Evolutionary conservation across 2,888 invertebrate species (phyloP).

Genomic region (Mycogona germanica): DNA sequence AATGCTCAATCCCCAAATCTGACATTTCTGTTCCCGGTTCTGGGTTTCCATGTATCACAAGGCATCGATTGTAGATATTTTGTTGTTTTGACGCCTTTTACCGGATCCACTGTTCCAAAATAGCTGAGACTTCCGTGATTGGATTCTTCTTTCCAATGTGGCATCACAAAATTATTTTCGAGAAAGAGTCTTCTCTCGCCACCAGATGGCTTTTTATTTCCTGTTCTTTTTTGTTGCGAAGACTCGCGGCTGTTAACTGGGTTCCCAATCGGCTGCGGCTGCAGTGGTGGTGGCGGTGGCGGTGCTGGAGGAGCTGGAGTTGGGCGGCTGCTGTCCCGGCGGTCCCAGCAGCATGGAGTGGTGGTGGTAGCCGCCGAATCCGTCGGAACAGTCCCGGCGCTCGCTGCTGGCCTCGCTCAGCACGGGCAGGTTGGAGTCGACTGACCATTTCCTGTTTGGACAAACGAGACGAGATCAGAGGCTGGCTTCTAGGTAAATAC

Average conservation of each 20-base stretch:
- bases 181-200: too few species aligned
- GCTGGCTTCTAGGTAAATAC: constrained; percentile 25
- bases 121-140: too few species aligned
- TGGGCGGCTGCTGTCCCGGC: neutral
- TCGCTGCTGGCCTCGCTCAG: constrained; percentile 36
- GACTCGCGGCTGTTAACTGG: constrained; percentile 5
- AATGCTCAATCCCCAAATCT: too few species aligned
- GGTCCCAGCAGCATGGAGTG: neutral
- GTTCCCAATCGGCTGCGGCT: neutral
- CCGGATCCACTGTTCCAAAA: too few species aligned
- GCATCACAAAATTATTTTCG: too few species aligned
- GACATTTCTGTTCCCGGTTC: too few species aligned
- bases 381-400: constrained; percentile 6
- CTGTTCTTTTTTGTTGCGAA: too few species aligned
- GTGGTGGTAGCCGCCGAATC: neutral
- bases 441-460: constrained; percentile 39
- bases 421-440: constrained; percentile 41
- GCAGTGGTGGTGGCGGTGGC: neutral
- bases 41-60: too few species aligned
- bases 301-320: neutral
- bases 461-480: neutral
- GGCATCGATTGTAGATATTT: too few species aligned
- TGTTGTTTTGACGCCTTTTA: too few species aligned
- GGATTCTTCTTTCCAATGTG: too few species aligned
- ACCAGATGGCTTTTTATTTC: too few species aligned